Conservation (phyloP, 2,797 vertebrate genomes). For the Chiroxiphia lanceolata region DNA sequence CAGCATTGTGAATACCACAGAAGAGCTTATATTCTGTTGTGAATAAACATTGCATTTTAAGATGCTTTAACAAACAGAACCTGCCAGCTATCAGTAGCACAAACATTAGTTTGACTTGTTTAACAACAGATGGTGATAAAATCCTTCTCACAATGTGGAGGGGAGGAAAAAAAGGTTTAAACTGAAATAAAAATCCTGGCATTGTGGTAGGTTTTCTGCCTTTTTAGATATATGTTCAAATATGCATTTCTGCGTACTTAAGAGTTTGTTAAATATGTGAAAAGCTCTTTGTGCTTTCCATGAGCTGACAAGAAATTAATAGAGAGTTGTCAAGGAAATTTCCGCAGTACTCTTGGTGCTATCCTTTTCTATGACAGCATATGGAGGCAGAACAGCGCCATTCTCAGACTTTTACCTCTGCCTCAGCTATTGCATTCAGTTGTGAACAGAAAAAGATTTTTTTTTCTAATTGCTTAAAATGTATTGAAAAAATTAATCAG, state of each 20-base stretch:
- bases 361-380: not conserved
- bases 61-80: not conserved
- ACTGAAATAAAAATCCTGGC: not conserved
- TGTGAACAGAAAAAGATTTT: too few relatives aligned
- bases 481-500: not conserved
- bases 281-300: not conserved
- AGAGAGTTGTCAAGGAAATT: not conserved
- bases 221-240: not conserved
- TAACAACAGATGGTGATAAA: not conserved
- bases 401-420: not conserved
- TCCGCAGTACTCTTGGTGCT: not conserved
- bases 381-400: not conserved
- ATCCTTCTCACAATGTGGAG: not conserved
- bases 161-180: not conserved
- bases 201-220: not conserved
- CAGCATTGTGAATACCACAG: not conserved
- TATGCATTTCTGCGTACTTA: not conserved
- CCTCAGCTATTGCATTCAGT: not conserved
- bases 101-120: not conserved
- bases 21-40: not conserved
- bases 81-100: not conserved
- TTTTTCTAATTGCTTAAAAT: not conserved
- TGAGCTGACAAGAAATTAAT: not conserved
- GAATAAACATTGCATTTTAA: not conserved
- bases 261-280: not conserved